Base-by-base conservation (phyloP, 2,888 invertebrate genomes). In the Tenthredo amoena region DNA sequence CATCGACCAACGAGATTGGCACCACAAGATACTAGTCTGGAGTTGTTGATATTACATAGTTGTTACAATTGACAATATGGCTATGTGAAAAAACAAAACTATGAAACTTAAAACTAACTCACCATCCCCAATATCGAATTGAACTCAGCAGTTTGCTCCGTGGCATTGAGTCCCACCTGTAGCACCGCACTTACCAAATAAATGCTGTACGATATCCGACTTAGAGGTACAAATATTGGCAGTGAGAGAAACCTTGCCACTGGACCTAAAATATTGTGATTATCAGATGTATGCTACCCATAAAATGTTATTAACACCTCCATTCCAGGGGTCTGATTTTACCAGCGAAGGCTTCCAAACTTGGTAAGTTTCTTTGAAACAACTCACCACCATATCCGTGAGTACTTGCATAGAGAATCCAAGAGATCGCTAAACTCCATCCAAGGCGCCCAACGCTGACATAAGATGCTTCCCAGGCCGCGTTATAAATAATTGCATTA, bases 161-260 rank as follows among this genome's bases (percentile, higher is more conserved):
- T 88, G 3, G 90, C 92, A 95, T 95, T 88, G 85, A 89, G 87
- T 81, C 90, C 89, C 76, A 91, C 87, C 87, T 93, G 92, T 2
- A 92, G 85, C 18, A 89, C 88, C 81, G 92, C 89, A 86, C 93
- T 93, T 1, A 91, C 89, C 68, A 94, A 86, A 88, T 92, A 94
- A 68, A 92, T 91, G 12, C 90, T 90, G 87, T 93, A 93, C 4
- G 92, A 91, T 15, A 93, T 85, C 84, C 91, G 89, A n/a, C 91
- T 91, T n/a, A 93, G 86, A 6, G 93, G 90, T 89, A 91, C 94
- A 94, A 95, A 95, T 50, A 95, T 88, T 18, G 91, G 89, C 1
- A 94, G 90, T 0, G 95, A 95, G 0, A 95, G 91, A 86, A 95
- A 94, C 94, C 94, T 95, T 89, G 95, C 94, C 4, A 95, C 91